phyloP scores from a whole-genome alignment of 2,888 invertebrate genomes.

The Arrhopalites spinosus region DNA sequence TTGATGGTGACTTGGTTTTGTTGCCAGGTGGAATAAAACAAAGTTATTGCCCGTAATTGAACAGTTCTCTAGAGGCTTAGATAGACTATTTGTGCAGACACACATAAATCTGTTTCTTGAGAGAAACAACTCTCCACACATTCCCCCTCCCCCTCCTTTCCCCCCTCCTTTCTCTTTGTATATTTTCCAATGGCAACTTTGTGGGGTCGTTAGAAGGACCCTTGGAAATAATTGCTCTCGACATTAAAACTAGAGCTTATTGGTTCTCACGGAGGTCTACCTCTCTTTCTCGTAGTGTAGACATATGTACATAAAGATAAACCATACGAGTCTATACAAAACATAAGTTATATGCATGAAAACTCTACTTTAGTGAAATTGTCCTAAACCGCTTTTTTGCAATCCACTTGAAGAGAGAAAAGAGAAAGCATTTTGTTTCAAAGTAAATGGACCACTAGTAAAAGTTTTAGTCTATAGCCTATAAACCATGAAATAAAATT shows the following conservation, averaged over 20 bases:
- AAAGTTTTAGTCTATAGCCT: too few relatives aligned
- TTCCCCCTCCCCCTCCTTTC: background rate
- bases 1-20: background rate
- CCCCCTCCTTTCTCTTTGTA: background rate
- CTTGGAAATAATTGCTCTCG: conserved; percentile 26
- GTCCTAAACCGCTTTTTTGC: too few relatives aligned
- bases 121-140: conserved; percentile 2
- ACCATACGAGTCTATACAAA: background rate
- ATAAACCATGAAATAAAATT: too few relatives aligned
- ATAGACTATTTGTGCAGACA: conserved; percentile 14
- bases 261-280: background rate
- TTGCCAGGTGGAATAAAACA: conserved; percentile 16
- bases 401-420: too few relatives aligned
- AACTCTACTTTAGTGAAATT: background rate
- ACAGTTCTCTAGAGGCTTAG: conserved; percentile 4
- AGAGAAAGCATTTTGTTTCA: too few relatives aligned
- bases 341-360: background rate
- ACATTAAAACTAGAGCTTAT: conserved; percentile 15
- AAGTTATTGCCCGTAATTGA: conserved; percentile 17
- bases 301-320: background rate
- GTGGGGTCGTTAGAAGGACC: conserved; percentile 21
- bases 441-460: too few relatives aligned
- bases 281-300: background rate
- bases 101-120: conserved; percentile 13
- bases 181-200: background rate